phyloP scores from a whole-genome alignment of 2,113 vertebrate genomes.

The Piaya cayana region DNA sequence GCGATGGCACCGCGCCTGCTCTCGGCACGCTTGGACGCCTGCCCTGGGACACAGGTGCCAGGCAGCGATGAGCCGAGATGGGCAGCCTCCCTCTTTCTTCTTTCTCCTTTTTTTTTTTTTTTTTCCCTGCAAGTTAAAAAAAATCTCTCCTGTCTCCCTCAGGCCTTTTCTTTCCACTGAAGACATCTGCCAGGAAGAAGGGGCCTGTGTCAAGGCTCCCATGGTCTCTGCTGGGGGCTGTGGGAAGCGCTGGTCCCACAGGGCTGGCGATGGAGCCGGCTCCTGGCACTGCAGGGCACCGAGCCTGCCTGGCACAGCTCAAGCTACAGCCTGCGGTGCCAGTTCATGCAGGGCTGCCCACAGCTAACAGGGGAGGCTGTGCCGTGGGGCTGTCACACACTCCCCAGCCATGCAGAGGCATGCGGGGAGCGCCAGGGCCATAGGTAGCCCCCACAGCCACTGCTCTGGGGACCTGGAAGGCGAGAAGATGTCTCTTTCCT shows the following conservation, averaged over 20 bases:
- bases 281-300: rapidly evolving
- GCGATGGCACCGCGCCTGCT: conserved; percentile 43
- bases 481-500: background rate
- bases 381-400: rapidly evolving
- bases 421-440: rapidly evolving
- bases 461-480: background rate
- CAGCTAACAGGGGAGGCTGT: rapidly evolving
- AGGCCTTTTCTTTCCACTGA: background rate
- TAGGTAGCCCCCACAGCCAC: background rate
- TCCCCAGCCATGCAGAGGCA: background rate
- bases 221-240: rapidly evolving
- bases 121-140: background rate
- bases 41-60: conserved; percentile 70
- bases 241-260: background rate
- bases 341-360: rapidly evolving
- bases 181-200: background rate
- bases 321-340: background rate
- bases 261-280: rapidly evolving
- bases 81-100: background rate
- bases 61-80: background rate
- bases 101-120: background rate
- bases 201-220: rapidly evolving
- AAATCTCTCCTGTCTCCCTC: background rate
- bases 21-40: conserved; percentile 19
- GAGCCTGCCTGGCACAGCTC: rapidly evolving